Conservation (phyloP, 2,888 invertebrate species). For the Fabriciana adippe region DNA sequence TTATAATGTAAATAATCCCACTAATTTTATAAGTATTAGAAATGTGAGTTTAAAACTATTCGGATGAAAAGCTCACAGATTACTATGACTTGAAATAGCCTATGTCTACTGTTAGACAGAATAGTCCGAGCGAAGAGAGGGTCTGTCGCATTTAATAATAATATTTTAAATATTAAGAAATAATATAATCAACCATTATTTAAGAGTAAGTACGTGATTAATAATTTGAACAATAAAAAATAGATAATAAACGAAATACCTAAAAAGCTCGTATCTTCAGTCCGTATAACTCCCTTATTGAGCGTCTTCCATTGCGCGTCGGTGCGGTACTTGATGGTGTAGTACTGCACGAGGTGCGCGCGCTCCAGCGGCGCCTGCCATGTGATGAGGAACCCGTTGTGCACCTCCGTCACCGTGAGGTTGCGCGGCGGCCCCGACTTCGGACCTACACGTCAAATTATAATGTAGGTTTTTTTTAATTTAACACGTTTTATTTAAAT, state of each 20-base stretch:
- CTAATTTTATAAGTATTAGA: too few species aligned
- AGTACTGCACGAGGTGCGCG: conserved; percentile 91
- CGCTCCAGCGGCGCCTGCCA: conserved; percentile 94
- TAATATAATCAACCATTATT: too few species aligned
- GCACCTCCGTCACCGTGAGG: conserved; percentile 93
- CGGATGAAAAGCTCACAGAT: too few species aligned
- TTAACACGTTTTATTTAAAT: not conserved
- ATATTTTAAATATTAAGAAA: too few species aligned
- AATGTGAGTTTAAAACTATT: too few species aligned
- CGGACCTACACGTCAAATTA: conserved; percentile 84
- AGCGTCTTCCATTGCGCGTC: conserved; percentile 95
- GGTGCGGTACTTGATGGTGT: conserved; percentile 95
- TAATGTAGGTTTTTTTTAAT: not conserved
- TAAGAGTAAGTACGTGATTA: too few species aligned
- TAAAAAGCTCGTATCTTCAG: conserved; percentile 94
- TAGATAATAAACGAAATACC: conserved; percentile 69
- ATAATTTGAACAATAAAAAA: too few species aligned
- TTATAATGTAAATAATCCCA: too few species aligned
- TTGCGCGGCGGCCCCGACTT: conserved; percentile 95
- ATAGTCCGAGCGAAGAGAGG: too few species aligned
- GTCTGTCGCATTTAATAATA: too few species aligned
- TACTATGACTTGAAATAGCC: too few species aligned
- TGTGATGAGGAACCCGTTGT: conserved; percentile 94
- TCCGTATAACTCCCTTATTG: conserved; percentile 93
- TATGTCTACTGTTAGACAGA: too few species aligned